Conservation (phyloP, 1,140 invertebrate genomes). For the Chelonus insularis region DNA sequence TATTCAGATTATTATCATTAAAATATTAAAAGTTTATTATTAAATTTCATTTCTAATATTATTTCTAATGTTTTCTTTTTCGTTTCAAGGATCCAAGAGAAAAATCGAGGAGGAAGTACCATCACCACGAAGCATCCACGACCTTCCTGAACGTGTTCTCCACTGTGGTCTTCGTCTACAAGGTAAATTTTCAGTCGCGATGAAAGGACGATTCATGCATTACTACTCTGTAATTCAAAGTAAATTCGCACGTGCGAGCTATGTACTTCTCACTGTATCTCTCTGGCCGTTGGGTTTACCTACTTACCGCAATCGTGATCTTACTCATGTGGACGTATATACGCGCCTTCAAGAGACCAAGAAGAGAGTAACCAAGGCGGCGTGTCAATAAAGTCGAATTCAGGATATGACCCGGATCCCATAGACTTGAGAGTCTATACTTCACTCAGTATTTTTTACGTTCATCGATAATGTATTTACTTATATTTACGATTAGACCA, state of each 20-base stretch:
- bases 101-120: constrained; percentile 47
- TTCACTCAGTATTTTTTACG: constrained; percentile 2
- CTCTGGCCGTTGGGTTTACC: constrained; percentile 18
- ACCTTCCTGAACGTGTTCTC: constrained; percentile 51
- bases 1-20: constrained; percentile 1
- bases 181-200: constrained; percentile 41
- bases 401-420: constrained; percentile 53
- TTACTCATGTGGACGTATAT: constrained; percentile 13
- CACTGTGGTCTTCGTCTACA: constrained; percentile 54
- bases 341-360: constrained; percentile 1
- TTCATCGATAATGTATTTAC: constrained; percentile 9
- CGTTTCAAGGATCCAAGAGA: constrained; percentile 54
- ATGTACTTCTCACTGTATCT: not conserved
- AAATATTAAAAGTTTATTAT: not conserved
- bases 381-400: constrained; percentile 39
- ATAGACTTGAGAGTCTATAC: constrained; percentile 23
- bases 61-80: constrained; percentile 19
- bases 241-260: constrained; percentile 12
- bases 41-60: not conserved
- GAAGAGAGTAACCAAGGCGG: constrained; percentile 22
- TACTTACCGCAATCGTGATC: constrained; percentile 28
- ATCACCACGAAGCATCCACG: constrained; percentile 52
- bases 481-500: not conserved
- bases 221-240: not conserved
- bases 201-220: not conserved